Percentiles rank a stretch among this genome's conserved stretches.
Evolutionary conservation across 1,140 invertebrate species (phyloP).

Genomic region (Leguminivora glycinivorella): DNA sequence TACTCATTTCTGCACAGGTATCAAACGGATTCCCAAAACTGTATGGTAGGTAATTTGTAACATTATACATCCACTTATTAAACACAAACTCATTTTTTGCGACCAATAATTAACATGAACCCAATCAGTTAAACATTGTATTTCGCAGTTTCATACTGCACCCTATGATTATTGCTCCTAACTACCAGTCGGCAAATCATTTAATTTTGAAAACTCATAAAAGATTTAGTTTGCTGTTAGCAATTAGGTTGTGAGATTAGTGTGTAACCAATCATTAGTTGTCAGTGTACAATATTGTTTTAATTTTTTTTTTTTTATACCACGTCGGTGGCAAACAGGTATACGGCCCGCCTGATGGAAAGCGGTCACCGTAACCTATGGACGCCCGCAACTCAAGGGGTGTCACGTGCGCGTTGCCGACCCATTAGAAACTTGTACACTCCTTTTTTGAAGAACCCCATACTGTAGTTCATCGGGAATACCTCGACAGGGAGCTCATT

Average conservation of each 20-base stretch:
- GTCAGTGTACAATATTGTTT: too few species aligned
- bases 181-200: conserved; percentile 20
- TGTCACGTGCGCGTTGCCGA: too few species aligned
- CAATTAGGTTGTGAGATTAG: conserved; percentile 4
- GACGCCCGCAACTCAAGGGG: too few species aligned
- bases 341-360: too few species aligned
- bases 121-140: conserved; percentile 25
- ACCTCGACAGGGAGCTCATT: too few species aligned
- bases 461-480: too few species aligned
- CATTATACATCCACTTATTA: not conserved
- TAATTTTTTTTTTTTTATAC: too few species aligned
- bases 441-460: too few species aligned
- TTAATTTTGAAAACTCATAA: conserved; percentile 29
- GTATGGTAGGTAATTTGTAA: not conserved
- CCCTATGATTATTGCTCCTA: conserved; percentile 26
- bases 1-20: not conserved
- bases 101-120: conserved; percentile 23
- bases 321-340: too few species aligned
- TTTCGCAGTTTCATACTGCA: conserved; percentile 20
- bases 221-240: conserved; percentile 6
- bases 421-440: too few species aligned
- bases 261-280: conserved; percentile 13
- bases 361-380: too few species aligned
- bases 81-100: conserved; percentile 14
- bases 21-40: not conserved